Evolutionary conservation across 2,888 invertebrate genomes (phyloP).

Genomic region (Taphrorychus bicolor): DNA sequence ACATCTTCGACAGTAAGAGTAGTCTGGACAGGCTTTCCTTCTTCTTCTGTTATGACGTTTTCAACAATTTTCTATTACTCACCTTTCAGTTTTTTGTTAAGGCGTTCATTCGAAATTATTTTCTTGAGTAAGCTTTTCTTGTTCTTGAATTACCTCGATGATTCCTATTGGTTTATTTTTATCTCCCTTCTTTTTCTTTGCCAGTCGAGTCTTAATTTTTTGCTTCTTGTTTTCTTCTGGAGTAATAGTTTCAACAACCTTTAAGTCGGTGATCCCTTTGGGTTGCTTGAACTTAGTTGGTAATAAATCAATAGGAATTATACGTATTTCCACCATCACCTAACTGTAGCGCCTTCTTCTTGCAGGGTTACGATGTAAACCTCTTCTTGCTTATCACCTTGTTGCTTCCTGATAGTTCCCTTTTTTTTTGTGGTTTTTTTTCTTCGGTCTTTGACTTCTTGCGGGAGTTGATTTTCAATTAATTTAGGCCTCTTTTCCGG

Average conservation of each 20-base stretch:
- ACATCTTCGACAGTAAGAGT: slow-evolving; percentile 44
- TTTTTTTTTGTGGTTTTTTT: slow-evolving; percentile 56
- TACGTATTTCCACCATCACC: slow-evolving; percentile 49
- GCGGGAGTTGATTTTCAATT: slow-evolving; percentile 46
- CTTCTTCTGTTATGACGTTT: slow-evolving; percentile 51
- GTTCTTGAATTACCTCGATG: slow-evolving; percentile 49
- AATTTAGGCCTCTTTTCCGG: slow-evolving; percentile 49
- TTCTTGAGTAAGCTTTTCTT: slow-evolving; percentile 44
- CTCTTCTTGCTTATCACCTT: slow-evolving; percentile 52
- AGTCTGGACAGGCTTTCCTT: slow-evolving; percentile 49
- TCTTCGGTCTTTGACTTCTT: slow-evolving; percentile 49
- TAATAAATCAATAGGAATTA: slow-evolving; percentile 48
- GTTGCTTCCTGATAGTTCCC: slow-evolving; percentile 56
- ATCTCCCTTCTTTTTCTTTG: slow-evolving; percentile 55
- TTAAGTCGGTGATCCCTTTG: slow-evolving; percentile 56
- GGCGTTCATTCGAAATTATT: slow-evolving; percentile 42
- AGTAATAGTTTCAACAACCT: slow-evolving; percentile 46
- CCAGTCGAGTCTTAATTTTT: slow-evolving; percentile 48
- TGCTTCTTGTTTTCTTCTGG: slow-evolving; percentile 46
- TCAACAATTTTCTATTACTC: slow-evolving; percentile 56
- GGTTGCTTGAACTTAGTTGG: slow-evolving; percentile 55
- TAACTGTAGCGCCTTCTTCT: slow-evolving; percentile 49
- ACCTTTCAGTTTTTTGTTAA: slow-evolving; percentile 55
- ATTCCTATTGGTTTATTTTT: slow-evolving; percentile 55
- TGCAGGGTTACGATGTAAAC: slow-evolving; percentile 52